Percentiles rank a stretch among this genome's conserved stretches.
These are phyloP conservation scores for Brotogeris chrysoptera DNA, from an alignment of 2,797 vertebrate genomes.

Conservation along the genomic window DNA sequence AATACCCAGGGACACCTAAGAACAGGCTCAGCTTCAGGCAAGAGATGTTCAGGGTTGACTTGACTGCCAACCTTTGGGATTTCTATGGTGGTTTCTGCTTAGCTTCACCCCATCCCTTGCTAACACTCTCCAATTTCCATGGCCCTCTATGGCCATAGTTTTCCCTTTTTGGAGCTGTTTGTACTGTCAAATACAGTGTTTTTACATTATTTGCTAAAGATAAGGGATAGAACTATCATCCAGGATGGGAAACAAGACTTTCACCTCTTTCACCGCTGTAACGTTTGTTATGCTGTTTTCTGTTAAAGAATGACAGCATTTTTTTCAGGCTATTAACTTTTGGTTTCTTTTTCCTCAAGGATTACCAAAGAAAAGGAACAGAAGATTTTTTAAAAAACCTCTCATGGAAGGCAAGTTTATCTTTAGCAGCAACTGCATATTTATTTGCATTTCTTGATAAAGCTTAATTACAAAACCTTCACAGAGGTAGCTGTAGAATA, in stretches of 20 bases:
- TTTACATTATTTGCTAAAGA: neutral
- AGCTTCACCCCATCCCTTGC: neutral
- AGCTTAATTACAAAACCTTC: neutral
- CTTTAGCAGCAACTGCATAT: neutral
- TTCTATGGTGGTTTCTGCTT: neutral
- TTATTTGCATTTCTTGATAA: neutral
- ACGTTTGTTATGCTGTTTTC: neutral
- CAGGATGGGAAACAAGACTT: neutral
- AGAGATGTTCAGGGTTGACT: neutral
- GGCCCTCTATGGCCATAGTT: no score
- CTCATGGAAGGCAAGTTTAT: neutral
- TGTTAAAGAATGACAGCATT: neutral
- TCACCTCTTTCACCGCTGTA: neutral
- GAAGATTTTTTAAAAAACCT: neutral
- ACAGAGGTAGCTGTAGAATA: neutral
- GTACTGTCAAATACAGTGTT: no score
- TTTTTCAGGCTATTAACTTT: neutral
- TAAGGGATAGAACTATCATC: neutral
- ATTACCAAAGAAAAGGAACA: neutral
- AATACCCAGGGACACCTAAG: neutral
- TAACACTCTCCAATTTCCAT: neutral
- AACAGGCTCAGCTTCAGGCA: neutral
- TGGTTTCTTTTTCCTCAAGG: neutral
- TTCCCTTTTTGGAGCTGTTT: neutral
- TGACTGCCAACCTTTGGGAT: neutral